A percentile compares a stretch with the other conserved stretches of the same genome.
phyloP scores from a whole-genome alignment of 2,113 vertebrate species.

The Neodon shergylaensis region DNA sequence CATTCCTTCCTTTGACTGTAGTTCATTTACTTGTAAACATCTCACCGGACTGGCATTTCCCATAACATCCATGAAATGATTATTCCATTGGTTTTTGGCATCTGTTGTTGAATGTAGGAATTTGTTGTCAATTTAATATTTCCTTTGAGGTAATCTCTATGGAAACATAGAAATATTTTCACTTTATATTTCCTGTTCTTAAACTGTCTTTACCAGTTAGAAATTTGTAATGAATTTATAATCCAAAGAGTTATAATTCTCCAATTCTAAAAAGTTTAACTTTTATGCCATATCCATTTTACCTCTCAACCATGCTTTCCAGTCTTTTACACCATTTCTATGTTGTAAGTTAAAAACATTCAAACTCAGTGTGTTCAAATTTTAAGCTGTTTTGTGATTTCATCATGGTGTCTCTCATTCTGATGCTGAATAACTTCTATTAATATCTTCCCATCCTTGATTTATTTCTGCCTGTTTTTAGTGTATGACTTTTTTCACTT shows the following conservation, averaged over 20 bases:
- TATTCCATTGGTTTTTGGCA: not conserved
- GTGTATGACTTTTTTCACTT: not conserved
- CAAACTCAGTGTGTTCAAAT: conserved; percentile 10
- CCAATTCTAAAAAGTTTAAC: not conserved
- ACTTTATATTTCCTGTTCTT: conserved; percentile 12
- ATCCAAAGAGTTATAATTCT: conserved; percentile 5
- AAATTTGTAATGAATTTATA: conserved; percentile 17
- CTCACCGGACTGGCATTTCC: not conserved
- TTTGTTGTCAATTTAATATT: not conserved
- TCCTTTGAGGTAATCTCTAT: not conserved
- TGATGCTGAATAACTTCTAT: not conserved
- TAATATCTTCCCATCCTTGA: conserved; percentile 30
- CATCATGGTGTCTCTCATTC: not conserved
- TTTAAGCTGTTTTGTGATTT: conserved; percentile 54
- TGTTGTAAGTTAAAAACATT: not conserved
- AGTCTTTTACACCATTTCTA: not conserved
- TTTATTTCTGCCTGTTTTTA: conserved; percentile 54
- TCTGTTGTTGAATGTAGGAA: not conserved
- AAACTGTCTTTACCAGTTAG: conserved; percentile 3
- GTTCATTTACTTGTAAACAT: not conserved
- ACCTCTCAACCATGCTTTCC: not conserved
- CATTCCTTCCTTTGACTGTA: not conserved
- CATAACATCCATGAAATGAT: not conserved
- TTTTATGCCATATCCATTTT: not conserved
- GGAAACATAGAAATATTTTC: not conserved